phyloP scores from a whole-genome alignment of 2,113 vertebrate species.

The Miniopterus natalensis region DNA sequence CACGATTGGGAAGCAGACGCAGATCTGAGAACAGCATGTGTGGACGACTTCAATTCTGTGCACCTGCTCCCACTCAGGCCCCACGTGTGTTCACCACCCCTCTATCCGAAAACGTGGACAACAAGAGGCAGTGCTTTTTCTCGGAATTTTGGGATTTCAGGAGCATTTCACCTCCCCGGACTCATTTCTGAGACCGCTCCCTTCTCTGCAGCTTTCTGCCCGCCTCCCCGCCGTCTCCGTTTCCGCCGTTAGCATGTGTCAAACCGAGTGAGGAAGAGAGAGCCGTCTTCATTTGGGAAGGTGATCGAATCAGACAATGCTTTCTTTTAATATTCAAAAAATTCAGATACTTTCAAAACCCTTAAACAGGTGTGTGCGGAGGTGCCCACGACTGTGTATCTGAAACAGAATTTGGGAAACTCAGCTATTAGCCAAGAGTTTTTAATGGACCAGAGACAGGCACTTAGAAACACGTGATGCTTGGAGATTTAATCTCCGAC shows the following conservation, averaged over 20 bases:
- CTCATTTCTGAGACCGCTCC: not conserved
- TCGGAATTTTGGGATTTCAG: not conserved
- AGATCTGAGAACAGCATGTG: rapidly evolving
- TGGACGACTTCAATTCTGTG: rapidly evolving
- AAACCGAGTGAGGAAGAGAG: not conserved
- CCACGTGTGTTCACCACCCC: no score
- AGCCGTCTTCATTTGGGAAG: not conserved
- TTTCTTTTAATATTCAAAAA: not conserved
- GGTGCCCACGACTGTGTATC: rapidly evolving
- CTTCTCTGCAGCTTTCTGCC: not conserved
- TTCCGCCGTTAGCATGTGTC: not conserved
- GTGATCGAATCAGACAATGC: not conserved
- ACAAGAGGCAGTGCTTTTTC: not conserved
- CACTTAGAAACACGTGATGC: not conserved
- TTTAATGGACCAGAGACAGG: not conserved
- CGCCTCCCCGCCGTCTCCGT: not conserved
- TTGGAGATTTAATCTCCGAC: constrained; percentile 65
- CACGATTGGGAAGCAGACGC: not conserved
- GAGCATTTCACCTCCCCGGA: not conserved
- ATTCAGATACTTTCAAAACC: not conserved
- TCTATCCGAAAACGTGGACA: rapidly evolving
- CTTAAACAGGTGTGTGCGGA: not conserved
- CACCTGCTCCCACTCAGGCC: rapidly evolving
- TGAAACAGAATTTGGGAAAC: not conserved
- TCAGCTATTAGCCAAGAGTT: not conserved